These are phyloP conservation scores for Oasisia sp. DNA, from an alignment of 2,888 invertebrate species.

Conservation along the genomic window DNA sequence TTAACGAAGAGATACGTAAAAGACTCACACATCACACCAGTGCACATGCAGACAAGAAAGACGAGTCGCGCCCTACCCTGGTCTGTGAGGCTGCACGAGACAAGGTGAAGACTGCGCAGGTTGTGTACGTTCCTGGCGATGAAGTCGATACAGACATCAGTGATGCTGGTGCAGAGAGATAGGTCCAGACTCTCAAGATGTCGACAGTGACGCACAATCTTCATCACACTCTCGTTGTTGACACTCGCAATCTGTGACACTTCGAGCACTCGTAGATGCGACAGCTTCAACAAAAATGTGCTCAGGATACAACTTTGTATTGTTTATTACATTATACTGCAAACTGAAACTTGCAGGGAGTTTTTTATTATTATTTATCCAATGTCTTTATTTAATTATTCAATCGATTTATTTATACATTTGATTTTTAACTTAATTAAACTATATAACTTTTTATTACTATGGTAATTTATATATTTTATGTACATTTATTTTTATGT, in stretches of 20 bases:
- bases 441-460: no score
- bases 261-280: slow-evolving; percentile 48
- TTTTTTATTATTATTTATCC: no score
- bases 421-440: no score
- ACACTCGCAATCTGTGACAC: slow-evolving; percentile 48
- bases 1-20: no score
- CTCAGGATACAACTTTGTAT: not conserved
- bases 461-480: no score
- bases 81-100: slow-evolving; percentile 51
- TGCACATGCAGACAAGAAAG: no score
- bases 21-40: not conserved
- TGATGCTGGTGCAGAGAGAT: slow-evolving; percentile 40
- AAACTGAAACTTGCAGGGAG: no score
- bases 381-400: no score
- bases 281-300: slow-evolving; percentile 43
- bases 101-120: slow-evolving; percentile 48
- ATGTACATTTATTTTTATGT: no score
- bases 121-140: slow-evolving; percentile 42
- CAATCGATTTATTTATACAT: no score
- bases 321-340: no score
- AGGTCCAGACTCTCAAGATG: slow-evolving; percentile 48
- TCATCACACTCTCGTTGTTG: slow-evolving; percentile 43
- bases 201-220: slow-evolving; percentile 44
- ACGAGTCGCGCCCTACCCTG: slow-evolving; percentile 40
- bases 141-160: slow-evolving; percentile 47